Evolutionary conservation across 1,140 invertebrate species (phyloP).

Genomic region (Cydia pomonella): DNA sequence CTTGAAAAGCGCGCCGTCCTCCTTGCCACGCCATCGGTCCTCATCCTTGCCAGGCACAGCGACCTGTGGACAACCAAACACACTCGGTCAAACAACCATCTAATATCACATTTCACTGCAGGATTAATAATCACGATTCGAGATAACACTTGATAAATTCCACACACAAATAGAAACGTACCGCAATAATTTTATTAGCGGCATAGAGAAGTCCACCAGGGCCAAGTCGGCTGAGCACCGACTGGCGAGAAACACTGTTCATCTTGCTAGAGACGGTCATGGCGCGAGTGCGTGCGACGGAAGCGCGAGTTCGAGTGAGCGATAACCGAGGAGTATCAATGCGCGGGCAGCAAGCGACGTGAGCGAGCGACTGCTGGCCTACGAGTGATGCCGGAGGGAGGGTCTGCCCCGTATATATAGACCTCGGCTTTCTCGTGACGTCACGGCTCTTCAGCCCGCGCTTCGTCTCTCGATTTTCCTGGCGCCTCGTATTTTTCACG

Average conservation of each 20-base stretch:
- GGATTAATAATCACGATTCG: constrained; percentile 38
- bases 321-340: constrained; percentile 43
- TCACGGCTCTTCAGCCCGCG: constrained; percentile 51
- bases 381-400: constrained; percentile 70
- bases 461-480: constrained; percentile 47
- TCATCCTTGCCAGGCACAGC: constrained; percentile 73
- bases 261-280: constrained; percentile 80
- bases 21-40: constrained; percentile 71
- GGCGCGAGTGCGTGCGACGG: constrained; percentile 54
- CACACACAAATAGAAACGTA: constrained; percentile 66
- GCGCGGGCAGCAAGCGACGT: constrained; percentile 60
- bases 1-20: constrained; percentile 70
- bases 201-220: constrained; percentile 72
- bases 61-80: constrained; percentile 74
- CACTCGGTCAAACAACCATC: constrained; percentile 63
- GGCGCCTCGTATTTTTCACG: constrained; percentile 55
- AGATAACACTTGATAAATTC: constrained; percentile 47
- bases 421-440: constrained; percentile 74
- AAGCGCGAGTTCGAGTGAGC: constrained; percentile 60
- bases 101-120: constrained; percentile 47
- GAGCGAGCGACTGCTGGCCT: constrained; percentile 62
- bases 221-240: constrained; percentile 69
- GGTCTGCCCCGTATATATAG: constrained; percentile 68
- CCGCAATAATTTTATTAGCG: constrained; percentile 77
- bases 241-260: constrained; percentile 77